phyloP scores from a whole-genome alignment of 2,888 invertebrate species.

The Tanytarsus gracilentus region DNA sequence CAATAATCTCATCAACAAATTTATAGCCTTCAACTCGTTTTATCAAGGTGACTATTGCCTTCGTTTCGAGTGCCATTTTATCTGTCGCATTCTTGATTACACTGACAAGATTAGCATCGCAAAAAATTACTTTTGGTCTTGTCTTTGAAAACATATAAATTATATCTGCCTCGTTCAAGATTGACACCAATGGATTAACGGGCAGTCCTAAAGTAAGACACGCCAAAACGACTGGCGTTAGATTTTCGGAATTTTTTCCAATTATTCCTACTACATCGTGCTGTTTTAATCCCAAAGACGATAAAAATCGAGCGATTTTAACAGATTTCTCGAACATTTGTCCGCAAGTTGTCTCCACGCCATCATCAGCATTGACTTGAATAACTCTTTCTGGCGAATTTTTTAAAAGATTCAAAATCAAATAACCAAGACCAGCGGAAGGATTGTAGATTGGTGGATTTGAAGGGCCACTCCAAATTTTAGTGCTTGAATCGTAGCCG shows the following conservation, averaged over 20 bases:
- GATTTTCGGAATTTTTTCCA: constrained; percentile 34
- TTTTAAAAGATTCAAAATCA: constrained; percentile 11
- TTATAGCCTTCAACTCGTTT: constrained; percentile 11
- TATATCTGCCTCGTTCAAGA: constrained; percentile 32
- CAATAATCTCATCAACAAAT: constrained; percentile 1
- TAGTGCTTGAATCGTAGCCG: constrained; percentile 10
- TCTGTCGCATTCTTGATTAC: constrained; percentile 8
- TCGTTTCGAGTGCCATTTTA: background rate
- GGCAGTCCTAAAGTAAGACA: constrained; percentile 36
- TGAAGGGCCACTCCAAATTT: constrained; percentile 26
- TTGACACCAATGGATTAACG: constrained; percentile 36
- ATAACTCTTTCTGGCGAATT: constrained; percentile 21
- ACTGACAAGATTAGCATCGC: background rate
- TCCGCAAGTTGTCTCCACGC: background rate
- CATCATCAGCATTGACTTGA: constrained; percentile 16
- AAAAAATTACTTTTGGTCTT: constrained; percentile 24
- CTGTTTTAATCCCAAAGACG: constrained; percentile 31
- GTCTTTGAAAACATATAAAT: constrained; percentile 18
- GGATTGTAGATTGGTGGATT: constrained; percentile 10
- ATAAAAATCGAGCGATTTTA: constrained; percentile 33
- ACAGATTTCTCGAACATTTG: constrained; percentile 24
- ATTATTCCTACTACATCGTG: constrained; percentile 35
- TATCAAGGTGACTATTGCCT: constrained; percentile 12
- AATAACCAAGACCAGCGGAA: constrained; percentile 14
- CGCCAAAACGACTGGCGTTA: constrained; percentile 35